A percentile compares a stretch with the other conserved stretches of the same genome.
Conservation (phyloP, 2,797 vertebrate species). For the Dicrostonyx torquatus region DNA sequence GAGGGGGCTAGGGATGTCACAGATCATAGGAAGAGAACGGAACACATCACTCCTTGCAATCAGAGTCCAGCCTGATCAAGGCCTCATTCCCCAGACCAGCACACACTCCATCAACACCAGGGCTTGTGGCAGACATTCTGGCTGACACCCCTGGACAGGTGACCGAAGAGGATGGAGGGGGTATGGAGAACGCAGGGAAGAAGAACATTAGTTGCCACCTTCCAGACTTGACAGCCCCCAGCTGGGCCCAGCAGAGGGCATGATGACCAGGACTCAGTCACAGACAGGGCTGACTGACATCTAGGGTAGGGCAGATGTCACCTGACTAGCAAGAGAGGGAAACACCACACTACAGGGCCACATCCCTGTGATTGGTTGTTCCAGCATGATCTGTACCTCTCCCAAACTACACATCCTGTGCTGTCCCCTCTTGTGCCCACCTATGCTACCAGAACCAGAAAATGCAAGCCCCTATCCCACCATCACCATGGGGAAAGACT, state of each 20-base stretch:
- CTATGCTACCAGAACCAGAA: neutral
- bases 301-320: neutral
- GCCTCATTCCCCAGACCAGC: neutral
- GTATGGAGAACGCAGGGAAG: neutral
- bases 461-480: neutral
- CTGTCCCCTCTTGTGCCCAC: neutral
- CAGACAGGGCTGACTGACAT: neutral
- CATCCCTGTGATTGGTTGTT: neutral
- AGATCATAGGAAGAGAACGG: neutral
- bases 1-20: neutral
- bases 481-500: neutral
- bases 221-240: neutral
- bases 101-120: neutral
- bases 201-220: neutral
- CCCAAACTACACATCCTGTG: neutral
- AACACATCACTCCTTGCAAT: neutral
- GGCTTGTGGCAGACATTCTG: neutral
- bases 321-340: neutral
- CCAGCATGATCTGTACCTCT: neutral
- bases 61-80: neutral
- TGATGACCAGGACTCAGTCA: neutral
- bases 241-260: neutral
- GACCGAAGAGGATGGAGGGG: neutral
- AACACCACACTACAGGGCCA: neutral
- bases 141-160: too few species aligned